These are phyloP conservation scores for Chymomyza procnemis DNA, from an alignment of 2,888 invertebrate species.

Conservation along the genomic window DNA sequence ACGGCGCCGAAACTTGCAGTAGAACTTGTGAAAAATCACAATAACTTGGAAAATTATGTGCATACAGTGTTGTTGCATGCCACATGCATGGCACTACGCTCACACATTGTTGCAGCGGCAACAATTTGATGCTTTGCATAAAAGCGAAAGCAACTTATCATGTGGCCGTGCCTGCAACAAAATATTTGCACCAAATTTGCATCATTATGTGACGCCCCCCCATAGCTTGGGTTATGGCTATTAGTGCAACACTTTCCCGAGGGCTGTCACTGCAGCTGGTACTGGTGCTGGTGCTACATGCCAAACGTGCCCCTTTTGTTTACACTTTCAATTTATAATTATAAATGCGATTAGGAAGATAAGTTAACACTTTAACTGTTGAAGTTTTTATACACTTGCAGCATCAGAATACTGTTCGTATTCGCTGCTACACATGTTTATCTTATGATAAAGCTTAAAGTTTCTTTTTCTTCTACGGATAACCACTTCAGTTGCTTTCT, in stretches of 20 bases:
- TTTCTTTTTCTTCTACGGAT: too few species aligned
- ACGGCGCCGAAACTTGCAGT: conserved; percentile 43
- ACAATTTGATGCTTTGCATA: conserved; percentile 11
- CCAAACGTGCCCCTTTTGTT: conserved; percentile 14
- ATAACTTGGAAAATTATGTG: conserved; percentile 34
- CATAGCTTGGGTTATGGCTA: not conserved
- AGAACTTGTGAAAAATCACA: conserved; percentile 50
- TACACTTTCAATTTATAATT: conserved; percentile 68
- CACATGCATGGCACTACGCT: not conserved
- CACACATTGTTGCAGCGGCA: not conserved
- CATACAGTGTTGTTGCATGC: too few species aligned
- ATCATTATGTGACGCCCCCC: not conserved
- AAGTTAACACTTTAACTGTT: too few species aligned
- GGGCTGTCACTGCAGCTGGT: not conserved
- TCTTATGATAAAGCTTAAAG: too few species aligned
- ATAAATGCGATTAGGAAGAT: conserved; percentile 22
- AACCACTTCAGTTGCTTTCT: too few species aligned
- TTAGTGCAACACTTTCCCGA: not conserved
- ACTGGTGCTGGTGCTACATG: not conserved
- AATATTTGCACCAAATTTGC: not conserved
- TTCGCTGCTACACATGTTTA: too few species aligned
- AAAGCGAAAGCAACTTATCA: conserved; percentile 11
- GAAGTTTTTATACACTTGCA: not conserved
- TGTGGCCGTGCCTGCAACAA: conserved; percentile 23
- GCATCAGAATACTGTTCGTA: not conserved